Evolutionary conservation across 2,113 vertebrate species (phyloP), one percentile per base, ranked within the genome.

Genomic region (Calyptommatus sinebrachiatus): DNA sequence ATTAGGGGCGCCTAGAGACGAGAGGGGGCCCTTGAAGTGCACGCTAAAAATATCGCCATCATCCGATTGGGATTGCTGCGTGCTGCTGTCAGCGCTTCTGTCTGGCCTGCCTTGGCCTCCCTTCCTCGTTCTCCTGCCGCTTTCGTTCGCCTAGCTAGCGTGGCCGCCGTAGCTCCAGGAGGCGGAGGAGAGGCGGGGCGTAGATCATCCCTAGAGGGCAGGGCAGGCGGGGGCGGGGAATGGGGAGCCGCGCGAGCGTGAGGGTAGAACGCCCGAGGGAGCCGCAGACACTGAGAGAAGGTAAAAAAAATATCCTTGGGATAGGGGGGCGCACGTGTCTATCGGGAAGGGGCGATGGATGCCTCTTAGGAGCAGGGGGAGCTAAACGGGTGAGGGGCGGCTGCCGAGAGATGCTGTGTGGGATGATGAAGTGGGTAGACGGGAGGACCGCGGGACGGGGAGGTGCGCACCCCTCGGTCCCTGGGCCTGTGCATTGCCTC

Each of bases 211-310:
- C 29, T 18, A 11, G 14, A 7, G 45, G 46, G 24, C 22, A 1
- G 65, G 21, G 6, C 50, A 65, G 72, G 65, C 61, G 78, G 73
- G 73, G 73, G 65, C 61, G 78, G 45, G 69, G 46, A 28, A 83
- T 74, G 71, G 76, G 82, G 57, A 79, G 82, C 57, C 72, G 76
- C 35, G 81, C 81, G 61, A 72, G 81, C 69, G 75, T 60, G 63
- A 67, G 76, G 16, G 63, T 16, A 28, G 48, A 60, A 46, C 46
- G 48, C 65, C 66, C 31, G n/a, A 29, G 11, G 63, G 22, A 16
- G 62, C 69, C 2, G 60, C 29, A 8, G 31, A 11, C 46, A 41
- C 35, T 67, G 29, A 4, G 8, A 22, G 62, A 26, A 41, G 76
- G 72, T 73, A 69, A 1, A 11, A 1, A 24, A 5, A 11, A 1